Evolutionary conservation across 1,140 invertebrate species (phyloP).

Genomic region (Drosophila persimilis): DNA sequence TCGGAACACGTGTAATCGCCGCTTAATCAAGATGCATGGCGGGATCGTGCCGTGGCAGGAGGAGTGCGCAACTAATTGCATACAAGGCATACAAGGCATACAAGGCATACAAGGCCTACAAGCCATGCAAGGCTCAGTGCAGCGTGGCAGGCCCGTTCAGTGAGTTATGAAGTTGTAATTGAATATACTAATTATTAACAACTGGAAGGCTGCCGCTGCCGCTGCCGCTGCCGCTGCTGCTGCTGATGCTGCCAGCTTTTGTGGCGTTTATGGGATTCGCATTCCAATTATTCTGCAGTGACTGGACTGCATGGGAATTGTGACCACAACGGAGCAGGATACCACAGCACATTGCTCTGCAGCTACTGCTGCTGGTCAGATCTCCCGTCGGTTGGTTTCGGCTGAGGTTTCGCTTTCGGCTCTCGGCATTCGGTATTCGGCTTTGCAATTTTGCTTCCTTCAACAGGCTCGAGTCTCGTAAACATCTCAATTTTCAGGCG

Average conservation of each 20-base stretch:
- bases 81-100: slow-evolving; percentile 16
- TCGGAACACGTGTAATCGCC: slow-evolving; percentile 48
- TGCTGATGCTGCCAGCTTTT: slow-evolving; percentile 7
- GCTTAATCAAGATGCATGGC: slow-evolving; percentile 54
- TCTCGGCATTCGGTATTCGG: background rate
- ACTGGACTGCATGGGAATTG: slow-evolving; percentile 4
- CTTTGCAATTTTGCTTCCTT: background rate
- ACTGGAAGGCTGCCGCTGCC: slow-evolving; percentile 31
- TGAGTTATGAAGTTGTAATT: slow-evolving; percentile 72
- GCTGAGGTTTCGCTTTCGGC: background rate
- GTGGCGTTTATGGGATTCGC: slow-evolving; percentile 40
- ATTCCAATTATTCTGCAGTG: slow-evolving; percentile 38
- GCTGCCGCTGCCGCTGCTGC: no score
- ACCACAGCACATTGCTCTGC: background rate
- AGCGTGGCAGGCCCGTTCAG: background rate
- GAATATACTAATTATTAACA: slow-evolving; percentile 65
- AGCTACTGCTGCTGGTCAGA: background rate
- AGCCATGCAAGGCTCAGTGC: slow-evolving; percentile 7
- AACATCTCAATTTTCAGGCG: slow-evolving; percentile 17
- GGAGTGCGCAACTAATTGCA: slow-evolving; percentile 47
- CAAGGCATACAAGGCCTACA: background rate
- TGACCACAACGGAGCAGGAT: slow-evolving; percentile 20
- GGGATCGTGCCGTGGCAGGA: background rate
- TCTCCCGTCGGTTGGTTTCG: background rate
- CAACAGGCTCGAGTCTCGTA: slow-evolving; percentile 1